Conservation (phyloP, 1,140 invertebrate species). For the Protaetia brevitarsis region DNA sequence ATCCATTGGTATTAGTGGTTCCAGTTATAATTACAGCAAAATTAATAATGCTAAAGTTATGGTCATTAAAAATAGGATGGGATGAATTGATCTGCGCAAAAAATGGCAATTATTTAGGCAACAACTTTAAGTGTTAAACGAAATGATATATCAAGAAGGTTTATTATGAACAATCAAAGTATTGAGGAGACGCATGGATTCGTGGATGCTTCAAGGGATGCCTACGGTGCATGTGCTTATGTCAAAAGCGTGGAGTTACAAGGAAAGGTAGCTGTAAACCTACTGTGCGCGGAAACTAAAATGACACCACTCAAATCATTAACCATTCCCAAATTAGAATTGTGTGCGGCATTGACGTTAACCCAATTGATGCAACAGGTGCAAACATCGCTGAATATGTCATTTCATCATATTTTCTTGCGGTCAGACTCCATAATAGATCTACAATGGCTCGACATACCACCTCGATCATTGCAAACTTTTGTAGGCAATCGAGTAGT, state of each 20-base stretch:
- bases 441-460: background rate
- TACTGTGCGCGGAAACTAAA: too few species aligned
- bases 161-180: background rate
- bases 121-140: background rate
- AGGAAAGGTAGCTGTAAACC: too few species aligned
- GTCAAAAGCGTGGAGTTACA: background rate
- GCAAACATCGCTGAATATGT: background rate
- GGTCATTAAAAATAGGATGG: background rate
- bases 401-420: background rate
- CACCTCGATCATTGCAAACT: background rate
- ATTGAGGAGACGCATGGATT: background rate
- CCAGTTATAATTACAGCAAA: background rate
- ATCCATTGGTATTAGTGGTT: too few species aligned
- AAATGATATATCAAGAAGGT: background rate
- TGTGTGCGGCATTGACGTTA: background rate
- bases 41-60: background rate
- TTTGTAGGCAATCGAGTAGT: background rate
- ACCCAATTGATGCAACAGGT: background rate
- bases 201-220: background rate
- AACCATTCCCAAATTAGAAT: background rate
- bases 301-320: background rate
- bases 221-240: background rate
- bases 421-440: background rate
- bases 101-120: background rate
- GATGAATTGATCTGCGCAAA: background rate